phyloP scores from a whole-genome alignment of 2,113 vertebrate species.

The Pelobates fuscus region DNA sequence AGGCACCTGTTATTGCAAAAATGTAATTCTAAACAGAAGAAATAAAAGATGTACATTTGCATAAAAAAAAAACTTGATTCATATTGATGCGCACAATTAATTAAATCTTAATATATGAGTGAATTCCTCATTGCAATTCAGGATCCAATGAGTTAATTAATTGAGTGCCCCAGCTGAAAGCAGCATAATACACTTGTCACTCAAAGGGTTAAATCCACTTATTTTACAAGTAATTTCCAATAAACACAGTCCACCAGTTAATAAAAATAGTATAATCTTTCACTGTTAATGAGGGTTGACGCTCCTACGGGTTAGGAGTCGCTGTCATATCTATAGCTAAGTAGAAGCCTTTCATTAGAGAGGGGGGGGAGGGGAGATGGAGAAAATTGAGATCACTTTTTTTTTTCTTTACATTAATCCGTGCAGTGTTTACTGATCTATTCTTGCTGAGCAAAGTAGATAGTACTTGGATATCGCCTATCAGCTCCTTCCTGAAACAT shows the following conservation, averaged over 20 bases:
- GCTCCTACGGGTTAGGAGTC: slow-evolving; percentile 45
- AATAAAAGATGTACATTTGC: no score
- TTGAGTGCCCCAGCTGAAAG: no score
- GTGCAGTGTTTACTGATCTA: slow-evolving; percentile 45
- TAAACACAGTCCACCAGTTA: slow-evolving; percentile 57
- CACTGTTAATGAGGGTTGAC: slow-evolving; percentile 41
- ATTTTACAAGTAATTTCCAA: slow-evolving; percentile 44
- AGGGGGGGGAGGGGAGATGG: slow-evolving; percentile 32
- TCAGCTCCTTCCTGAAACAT: slow-evolving; percentile 55
- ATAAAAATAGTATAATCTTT: slow-evolving; percentile 53
- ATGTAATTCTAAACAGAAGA: no score
- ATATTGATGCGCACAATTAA: no score
- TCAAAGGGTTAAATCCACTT: not conserved
- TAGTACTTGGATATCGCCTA: slow-evolving; percentile 48
- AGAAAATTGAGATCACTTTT: slow-evolving; percentile 17
- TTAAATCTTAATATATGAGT: no score
- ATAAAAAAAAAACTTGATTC: no score
- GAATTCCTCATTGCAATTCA: no score
- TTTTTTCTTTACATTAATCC: slow-evolving; percentile 22
- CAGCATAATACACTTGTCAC: no score
- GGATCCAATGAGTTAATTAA: no score
- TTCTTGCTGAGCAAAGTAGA: slow-evolving; percentile 29
- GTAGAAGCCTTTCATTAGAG: slow-evolving; percentile 45
- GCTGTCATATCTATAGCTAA: slow-evolving; percentile 49
- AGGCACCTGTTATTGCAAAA: no score